Percentiles rank a stretch among this genome's conserved stretches.
Conservation (phyloP, 2,888 invertebrate species). For the Drosophila limbata region DNA sequence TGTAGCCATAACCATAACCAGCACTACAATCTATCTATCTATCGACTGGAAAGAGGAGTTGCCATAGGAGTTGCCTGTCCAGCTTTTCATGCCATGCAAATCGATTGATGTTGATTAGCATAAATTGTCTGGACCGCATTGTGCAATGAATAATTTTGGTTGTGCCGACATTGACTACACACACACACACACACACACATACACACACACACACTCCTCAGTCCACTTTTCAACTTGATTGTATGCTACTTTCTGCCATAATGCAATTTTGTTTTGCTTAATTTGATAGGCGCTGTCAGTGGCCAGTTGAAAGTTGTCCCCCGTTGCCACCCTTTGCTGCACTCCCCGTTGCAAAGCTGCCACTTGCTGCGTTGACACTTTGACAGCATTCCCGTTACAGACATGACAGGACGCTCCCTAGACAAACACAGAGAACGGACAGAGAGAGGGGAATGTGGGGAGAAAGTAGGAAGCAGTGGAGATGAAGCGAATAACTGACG, state of each 20-base stretch:
- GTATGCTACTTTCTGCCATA: constrained; percentile 59
- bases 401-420: constrained; percentile 36
- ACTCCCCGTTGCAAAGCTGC: constrained; percentile 37
- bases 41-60: no score
- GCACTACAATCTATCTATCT: no score
- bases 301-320: constrained; percentile 42
- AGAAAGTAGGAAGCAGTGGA: background rate
- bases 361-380: constrained; percentile 58
- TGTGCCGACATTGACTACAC: constrained; percentile 48
- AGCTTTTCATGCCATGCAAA: constrained; percentile 70
- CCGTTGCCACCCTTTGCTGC: constrained; percentile 1
- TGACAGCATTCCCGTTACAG: constrained; percentile 46
- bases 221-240: constrained; percentile 10
- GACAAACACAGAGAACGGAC: constrained; percentile 9
- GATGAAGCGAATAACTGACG: background rate
- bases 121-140: constrained; percentile 83
- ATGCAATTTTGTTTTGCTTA: constrained; percentile 80
- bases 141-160: constrained; percentile 79
- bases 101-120: constrained; percentile 83
- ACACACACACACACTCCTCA: constrained; percentile 2
- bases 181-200: constrained; percentile 27
- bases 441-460: no score
- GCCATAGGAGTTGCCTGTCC: constrained; percentile 1
- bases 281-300: constrained; percentile 80
- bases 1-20: no score